These are phyloP conservation scores for Drosophila barbarae DNA, from an alignment of 2,888 invertebrate species.

Conservation along the genomic window DNA sequence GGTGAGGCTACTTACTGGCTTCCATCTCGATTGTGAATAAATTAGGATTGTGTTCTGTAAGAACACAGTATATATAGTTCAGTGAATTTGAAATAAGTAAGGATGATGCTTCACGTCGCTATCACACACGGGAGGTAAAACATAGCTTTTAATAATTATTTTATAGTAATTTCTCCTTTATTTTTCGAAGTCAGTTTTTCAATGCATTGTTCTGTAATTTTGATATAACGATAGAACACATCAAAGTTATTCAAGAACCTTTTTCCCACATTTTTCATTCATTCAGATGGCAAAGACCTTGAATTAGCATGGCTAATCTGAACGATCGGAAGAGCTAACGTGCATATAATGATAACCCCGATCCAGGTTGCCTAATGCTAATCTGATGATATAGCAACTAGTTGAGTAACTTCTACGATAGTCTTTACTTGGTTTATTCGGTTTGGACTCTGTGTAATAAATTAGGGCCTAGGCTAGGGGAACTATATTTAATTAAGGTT, in stretches of 20 bases:
- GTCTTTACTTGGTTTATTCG: slow-evolving; percentile 29
- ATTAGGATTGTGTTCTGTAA: neutral
- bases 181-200: neutral
- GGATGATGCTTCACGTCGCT: neutral
- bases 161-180: neutral
- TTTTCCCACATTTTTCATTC: slow-evolving; percentile 35
- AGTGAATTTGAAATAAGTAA: neutral
- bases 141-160: neutral
- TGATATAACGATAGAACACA: neutral
- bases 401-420: slow-evolving; percentile 25
- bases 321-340: slow-evolving; percentile 24
- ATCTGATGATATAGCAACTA: slow-evolving; percentile 24
- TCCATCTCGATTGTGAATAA: neutral
- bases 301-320: slow-evolving; percentile 41
- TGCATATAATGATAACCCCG: slow-evolving; percentile 54
- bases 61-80: no score
- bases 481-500: slow-evolving; percentile 66
- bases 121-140: neutral
- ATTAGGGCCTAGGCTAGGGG: slow-evolving; percentile 48
- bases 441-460: slow-evolving; percentile 58
- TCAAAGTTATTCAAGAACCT: slow-evolving; percentile 15
- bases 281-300: slow-evolving; percentile 29
- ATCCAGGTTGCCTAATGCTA: slow-evolving; percentile 30
- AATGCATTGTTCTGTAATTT: neutral
- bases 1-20: slow-evolving; percentile 2